These are phyloP conservation scores for Smutsia gigantea DNA, from an alignment of 2,797 vertebrate species.

Conservation along the genomic window DNA sequence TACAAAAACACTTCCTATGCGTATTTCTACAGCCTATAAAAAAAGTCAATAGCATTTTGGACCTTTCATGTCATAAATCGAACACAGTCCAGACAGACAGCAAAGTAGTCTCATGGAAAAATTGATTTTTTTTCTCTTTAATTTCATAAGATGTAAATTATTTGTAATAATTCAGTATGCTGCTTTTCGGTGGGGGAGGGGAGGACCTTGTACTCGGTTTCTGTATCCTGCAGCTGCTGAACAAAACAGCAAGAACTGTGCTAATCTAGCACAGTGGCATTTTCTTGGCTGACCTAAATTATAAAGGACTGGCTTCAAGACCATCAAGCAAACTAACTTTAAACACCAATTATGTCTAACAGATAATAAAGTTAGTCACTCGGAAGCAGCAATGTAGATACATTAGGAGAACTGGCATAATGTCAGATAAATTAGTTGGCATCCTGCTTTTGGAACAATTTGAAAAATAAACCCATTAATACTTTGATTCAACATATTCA, in stretches of 20 bases:
- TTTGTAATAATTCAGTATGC: neutral
- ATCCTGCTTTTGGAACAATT: slow-evolving; percentile 32
- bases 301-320: slow-evolving; percentile 81
- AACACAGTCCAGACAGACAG: neutral
- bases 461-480: slow-evolving; percentile 14
- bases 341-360: slow-evolving; percentile 77
- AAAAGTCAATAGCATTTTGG: slow-evolving; percentile 11
- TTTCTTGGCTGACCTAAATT: slow-evolving; percentile 82
- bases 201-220: neutral
- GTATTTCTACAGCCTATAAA: neutral
- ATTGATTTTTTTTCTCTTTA: neutral
- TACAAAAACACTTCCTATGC: neutral
- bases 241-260: slow-evolving; percentile 44
- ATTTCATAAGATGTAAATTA: slow-evolving; percentile 43
- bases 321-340: slow-evolving; percentile 80
- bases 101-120: neutral
- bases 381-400: slow-evolving; percentile 55
- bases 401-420: slow-evolving; percentile 20
- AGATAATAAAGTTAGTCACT: slow-evolving; percentile 69
- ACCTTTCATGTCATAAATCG: neutral
- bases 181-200: too few species aligned
- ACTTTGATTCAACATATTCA: slow-evolving; percentile 44
- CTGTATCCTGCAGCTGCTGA: slow-evolving; percentile 56
- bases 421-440: slow-evolving; percentile 55
- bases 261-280: slow-evolving; percentile 68